Evolutionary conservation across 2,888 invertebrate genomes (phyloP).

Genomic region (Byasa hedistus): DNA sequence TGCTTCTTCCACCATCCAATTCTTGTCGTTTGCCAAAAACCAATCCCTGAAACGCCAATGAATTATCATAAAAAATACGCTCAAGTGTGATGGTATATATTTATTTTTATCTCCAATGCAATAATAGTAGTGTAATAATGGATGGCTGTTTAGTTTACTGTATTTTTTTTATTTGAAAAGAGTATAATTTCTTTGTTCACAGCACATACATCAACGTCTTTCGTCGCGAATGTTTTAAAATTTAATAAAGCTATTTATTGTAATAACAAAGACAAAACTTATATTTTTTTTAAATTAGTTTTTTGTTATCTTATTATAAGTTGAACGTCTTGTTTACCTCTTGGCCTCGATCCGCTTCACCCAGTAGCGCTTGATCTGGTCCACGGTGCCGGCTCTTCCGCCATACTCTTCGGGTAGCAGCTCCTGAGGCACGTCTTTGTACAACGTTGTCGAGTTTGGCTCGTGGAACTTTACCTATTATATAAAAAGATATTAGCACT

Average conservation of each 20-base stretch:
- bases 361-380: slow-evolving; percentile 82
- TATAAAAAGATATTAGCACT: background rate
- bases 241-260: too few relatives aligned
- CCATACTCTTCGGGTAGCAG: slow-evolving; percentile 85
- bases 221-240: too few relatives aligned
- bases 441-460: slow-evolving; percentile 82
- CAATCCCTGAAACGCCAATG: slow-evolving; percentile 72
- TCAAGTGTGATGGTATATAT: background rate
- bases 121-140: too few relatives aligned
- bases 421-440: slow-evolving; percentile 82
- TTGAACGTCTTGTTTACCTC: slow-evolving; percentile 60
- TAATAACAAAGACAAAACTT: too few relatives aligned
- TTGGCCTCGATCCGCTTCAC: slow-evolving; percentile 80
- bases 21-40: slow-evolving; percentile 76
- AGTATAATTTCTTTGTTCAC: too few relatives aligned
- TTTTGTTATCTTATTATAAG: too few relatives aligned
- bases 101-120: too few relatives aligned
- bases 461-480: slow-evolving; percentile 84
- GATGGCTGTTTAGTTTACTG: too few relatives aligned
- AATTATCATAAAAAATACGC: background rate
- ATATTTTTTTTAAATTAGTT: too few relatives aligned
- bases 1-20: slow-evolving; percentile 82
- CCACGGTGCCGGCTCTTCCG: slow-evolving; percentile 81
- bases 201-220: too few relatives aligned
- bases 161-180: too few relatives aligned